Percentiles rank a stretch among this genome's conserved stretches.
These are phyloP conservation scores for Cyrtonyx montezumae DNA, from an alignment of 2,113 vertebrate species.

Conservation along the genomic window DNA sequence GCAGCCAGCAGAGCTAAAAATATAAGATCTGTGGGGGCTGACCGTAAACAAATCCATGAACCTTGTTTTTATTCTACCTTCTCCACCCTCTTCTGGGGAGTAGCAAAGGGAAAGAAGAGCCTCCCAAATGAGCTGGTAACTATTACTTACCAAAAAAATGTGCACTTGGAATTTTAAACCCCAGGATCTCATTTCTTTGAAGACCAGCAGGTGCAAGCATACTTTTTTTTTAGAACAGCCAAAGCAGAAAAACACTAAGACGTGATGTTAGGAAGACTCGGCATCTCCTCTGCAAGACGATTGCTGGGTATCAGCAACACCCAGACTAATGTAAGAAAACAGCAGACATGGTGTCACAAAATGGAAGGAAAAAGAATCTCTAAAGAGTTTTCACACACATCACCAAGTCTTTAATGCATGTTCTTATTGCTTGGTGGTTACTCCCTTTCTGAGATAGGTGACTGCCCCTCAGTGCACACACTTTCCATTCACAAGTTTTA, in stretches of 20 bases:
- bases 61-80: not conserved
- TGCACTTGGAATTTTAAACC: not conserved
- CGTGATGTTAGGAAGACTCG: not conserved
- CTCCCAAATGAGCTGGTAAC: not conserved
- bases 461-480: not conserved
- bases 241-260: not conserved
- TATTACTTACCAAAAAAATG: not conserved
- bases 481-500: not conserved
- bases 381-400: not conserved
- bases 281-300: not conserved
- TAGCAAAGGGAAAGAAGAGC: not conserved
- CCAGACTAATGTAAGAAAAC: not conserved
- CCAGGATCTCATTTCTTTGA: not conserved
- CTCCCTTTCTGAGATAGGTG: not conserved
- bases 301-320: not conserved
- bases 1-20: not conserved
- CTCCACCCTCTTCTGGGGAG: not conserved
- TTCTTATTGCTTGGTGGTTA: not conserved
- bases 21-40: not conserved
- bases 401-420: not conserved
- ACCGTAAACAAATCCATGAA: not conserved
- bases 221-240: not conserved
- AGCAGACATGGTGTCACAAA: not conserved
- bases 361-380: not conserved
- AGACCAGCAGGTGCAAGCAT: not conserved